Conservation (phyloP, 2,797 vertebrate genomes). For the Champsocephalus esox region DNA sequence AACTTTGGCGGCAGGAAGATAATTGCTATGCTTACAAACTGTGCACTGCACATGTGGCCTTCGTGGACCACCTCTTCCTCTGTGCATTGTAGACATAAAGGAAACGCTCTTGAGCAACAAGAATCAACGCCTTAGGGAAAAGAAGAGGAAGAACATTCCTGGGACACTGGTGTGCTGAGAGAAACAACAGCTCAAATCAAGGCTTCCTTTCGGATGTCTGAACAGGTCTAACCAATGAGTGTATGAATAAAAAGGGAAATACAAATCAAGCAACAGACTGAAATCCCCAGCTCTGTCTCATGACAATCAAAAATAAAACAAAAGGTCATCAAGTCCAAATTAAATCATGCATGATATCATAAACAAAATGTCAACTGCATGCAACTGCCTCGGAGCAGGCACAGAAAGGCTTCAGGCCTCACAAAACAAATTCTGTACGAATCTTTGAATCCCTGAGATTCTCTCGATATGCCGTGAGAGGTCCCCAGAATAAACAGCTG, state of each 20-base stretch:
- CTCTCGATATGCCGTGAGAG: neutral
- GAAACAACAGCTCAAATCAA: slow-evolving; percentile 26
- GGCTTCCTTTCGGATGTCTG: neutral
- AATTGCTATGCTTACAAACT: neutral
- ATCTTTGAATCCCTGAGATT: slow-evolving; percentile 35
- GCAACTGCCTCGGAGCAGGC: slow-evolving; percentile 1
- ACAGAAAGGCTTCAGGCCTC: slow-evolving; percentile 15
- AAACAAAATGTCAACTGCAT: slow-evolving; percentile 21
- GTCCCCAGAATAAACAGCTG: slow-evolving; percentile 48
- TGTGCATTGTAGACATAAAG: neutral
- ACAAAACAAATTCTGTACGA: slow-evolving; percentile 24
- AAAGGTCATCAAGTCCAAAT: slow-evolving; percentile 28
- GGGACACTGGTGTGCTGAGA: slow-evolving; percentile 23
- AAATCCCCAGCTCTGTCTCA: slow-evolving; percentile 1
- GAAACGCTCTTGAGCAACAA: slow-evolving; percentile 38
- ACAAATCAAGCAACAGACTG: neutral
- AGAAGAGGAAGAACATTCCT: slow-evolving; percentile 71
- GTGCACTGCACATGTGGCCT: neutral
- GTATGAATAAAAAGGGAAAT: neutral
- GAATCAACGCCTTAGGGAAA: slow-evolving; percentile 39
- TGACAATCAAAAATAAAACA: slow-evolving; percentile 18
- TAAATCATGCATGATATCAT: slow-evolving; percentile 2
- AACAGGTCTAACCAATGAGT: neutral
- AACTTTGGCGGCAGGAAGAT: neutral
- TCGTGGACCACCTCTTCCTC: slow-evolving; percentile 31